Conservation (phyloP, 2,113 vertebrate species). For the Microcebus murinus region DNA sequence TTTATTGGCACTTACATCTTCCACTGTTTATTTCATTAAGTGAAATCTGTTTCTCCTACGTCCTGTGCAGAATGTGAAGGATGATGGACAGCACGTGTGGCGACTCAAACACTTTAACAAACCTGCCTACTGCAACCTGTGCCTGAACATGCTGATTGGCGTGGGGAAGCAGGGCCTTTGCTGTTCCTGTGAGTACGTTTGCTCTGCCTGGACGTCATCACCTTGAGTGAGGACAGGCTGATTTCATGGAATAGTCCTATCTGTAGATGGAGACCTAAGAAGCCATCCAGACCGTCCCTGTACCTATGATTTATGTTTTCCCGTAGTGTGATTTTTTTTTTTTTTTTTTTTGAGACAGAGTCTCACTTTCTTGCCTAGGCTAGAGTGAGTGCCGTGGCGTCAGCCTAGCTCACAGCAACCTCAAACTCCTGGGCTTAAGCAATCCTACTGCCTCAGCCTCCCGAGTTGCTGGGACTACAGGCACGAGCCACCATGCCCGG, state of each 20-base stretch:
- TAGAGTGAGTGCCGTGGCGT: too few relatives aligned
- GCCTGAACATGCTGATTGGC: conserved; percentile 96
- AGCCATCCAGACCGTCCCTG: background rate
- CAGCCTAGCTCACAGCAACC: too few relatives aligned
- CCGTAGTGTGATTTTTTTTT: background rate
- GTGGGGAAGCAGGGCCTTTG: conserved; percentile 96
- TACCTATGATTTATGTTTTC: background rate
- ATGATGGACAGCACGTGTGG: conserved; percentile 97
- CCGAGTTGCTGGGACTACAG: too few relatives aligned
- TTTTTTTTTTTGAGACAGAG: too few relatives aligned
- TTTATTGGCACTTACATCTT: conserved; percentile 80
- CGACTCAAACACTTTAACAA: conserved; percentile 98
- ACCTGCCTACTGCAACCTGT: conserved; percentile 97
- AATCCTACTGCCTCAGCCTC: too few relatives aligned
- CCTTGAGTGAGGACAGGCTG: background rate
- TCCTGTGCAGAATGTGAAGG: conserved; percentile 93
- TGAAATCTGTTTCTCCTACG: conserved; percentile 83
- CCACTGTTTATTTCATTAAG: conserved; percentile 83
- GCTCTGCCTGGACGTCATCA: background rate
- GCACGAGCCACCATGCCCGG: too few relatives aligned
- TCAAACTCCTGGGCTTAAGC: too few relatives aligned
- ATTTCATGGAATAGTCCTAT: fast-evolving
- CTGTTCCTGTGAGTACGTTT: conserved; percentile 93
- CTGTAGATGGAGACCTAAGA: background rate
- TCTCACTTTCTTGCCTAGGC: too few relatives aligned